These are phyloP conservation scores for Horisme vitalbata DNA, from an alignment of 2,888 invertebrate genomes.

Conservation along the genomic window DNA sequence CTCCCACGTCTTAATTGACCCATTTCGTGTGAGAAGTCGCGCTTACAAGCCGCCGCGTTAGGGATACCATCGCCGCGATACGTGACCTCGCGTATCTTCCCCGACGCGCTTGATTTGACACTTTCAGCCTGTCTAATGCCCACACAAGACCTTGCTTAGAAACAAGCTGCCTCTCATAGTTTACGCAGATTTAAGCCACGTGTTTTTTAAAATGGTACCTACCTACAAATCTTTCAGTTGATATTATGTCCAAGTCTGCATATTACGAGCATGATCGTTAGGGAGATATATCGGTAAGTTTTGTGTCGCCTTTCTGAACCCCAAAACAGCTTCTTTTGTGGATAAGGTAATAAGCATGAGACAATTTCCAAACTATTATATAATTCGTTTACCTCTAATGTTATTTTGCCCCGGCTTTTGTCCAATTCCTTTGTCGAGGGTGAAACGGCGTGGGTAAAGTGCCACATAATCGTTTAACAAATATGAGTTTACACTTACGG, in stretches of 20 bases:
- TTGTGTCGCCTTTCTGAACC: not conserved
- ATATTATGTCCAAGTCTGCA: no score
- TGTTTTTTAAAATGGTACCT: no score
- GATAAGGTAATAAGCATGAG: conserved; percentile 1
- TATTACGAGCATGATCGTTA: not conserved
- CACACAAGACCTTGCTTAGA: not conserved
- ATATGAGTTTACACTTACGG: conserved; percentile 37
- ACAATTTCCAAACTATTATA: conserved; percentile 30
- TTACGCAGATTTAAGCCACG: no score
- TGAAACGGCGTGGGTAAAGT: conserved; percentile 37
- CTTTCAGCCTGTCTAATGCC: conserved; percentile 25
- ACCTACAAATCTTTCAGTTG: no score
- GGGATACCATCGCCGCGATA: conserved; percentile 78
- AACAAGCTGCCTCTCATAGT: no score
- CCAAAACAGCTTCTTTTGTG: conserved; percentile 13
- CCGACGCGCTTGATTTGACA: conserved; percentile 45
- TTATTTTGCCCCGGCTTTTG: conserved; percentile 22
- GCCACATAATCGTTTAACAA: conserved; percentile 38
- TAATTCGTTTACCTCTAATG: conserved; percentile 25
- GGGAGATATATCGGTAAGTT: not conserved
- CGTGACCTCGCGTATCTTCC: conserved; percentile 62
- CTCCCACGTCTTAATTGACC: conserved; percentile 83
- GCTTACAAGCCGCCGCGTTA: conserved; percentile 60
- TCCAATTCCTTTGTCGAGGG: conserved; percentile 34
- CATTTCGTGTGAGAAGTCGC: conserved; percentile 77